A percentile compares a stretch with the other conserved stretches of the same genome.
Conservation (phyloP, 2,888 invertebrate species). For the Synergus gifuensis region DNA sequence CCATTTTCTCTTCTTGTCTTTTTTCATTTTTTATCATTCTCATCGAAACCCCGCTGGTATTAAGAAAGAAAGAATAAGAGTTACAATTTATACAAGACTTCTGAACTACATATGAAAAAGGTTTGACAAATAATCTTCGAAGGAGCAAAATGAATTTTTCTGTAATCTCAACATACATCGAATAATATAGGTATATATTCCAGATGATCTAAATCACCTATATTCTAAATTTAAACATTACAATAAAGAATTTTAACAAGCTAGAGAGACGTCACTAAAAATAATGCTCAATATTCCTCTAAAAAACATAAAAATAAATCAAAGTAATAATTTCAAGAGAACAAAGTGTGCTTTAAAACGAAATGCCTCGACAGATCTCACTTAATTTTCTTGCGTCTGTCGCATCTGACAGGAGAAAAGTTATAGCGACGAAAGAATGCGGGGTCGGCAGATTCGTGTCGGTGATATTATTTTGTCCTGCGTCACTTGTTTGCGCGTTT, state of each 20-base stretch:
- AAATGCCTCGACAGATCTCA: constrained; percentile 18
- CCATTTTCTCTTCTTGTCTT: neutral
- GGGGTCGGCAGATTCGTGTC: constrained; percentile 29
- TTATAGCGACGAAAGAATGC: constrained; percentile 28
- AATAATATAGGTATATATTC: neutral
- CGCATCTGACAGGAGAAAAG: constrained; percentile 33
- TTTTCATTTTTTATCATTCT: constrained; percentile 20
- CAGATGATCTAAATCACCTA: neutral
- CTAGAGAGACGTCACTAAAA: neutral
- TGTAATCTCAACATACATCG: too few relatives aligned
- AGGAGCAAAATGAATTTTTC: neutral
- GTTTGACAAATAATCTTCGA: neutral
- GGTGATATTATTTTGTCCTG: constrained; percentile 19
- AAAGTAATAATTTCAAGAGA: neutral
- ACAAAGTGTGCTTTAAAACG: constrained; percentile 8
- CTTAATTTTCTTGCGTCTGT: constrained; percentile 36
- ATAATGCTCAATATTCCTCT: neutral
- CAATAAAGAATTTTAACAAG: constrained; percentile 3
- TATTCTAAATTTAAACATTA: neutral
- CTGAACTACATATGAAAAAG: neutral
- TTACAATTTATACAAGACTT: neutral
- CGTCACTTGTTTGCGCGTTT: constrained; percentile 6
- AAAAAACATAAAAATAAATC: neutral
- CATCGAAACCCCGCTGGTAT: neutral
- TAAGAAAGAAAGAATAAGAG: neutral